Conservation (phyloP, 2,888 invertebrate genomes). For the Mactromeris polynyma region DNA sequence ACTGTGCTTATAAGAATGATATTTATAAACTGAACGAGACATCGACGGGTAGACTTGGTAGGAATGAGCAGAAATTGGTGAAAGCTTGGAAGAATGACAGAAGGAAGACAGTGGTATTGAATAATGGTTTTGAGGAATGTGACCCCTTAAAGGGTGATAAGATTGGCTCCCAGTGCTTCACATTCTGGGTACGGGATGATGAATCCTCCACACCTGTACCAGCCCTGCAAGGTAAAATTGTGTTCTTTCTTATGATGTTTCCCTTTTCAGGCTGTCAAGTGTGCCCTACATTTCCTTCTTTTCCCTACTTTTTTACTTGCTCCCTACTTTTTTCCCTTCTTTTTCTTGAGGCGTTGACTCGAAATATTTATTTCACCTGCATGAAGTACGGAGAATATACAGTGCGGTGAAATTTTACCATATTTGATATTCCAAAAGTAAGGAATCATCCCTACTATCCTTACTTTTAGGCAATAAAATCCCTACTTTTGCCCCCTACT, state of each 20-base stretch:
- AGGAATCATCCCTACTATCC: no score
- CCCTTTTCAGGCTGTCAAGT: no score
- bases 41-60: neutral
- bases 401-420: no score
- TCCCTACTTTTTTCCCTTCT: no score
- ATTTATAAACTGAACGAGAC: conserved; percentile 44
- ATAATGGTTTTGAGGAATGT: conserved; percentile 58
- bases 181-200: conserved; percentile 48
- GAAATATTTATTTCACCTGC: no score
- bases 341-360: no score
- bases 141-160: conserved; percentile 38
- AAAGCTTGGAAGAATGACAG: conserved; percentile 18
- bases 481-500: no score
- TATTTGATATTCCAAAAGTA: no score
- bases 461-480: no score
- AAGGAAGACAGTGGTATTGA: neutral
- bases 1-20: conserved; percentile 63
- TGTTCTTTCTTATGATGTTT: neutral
- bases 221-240: conserved; percentile 37
- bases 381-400: no score
- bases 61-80: neutral
- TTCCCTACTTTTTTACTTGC: no score
- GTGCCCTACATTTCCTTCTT: no score
- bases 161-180: conserved; percentile 46
- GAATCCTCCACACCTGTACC: conserved; percentile 1